phyloP scores from a whole-genome alignment of 2,888 invertebrate species.

The Caenorhabditis sp. region DNA sequence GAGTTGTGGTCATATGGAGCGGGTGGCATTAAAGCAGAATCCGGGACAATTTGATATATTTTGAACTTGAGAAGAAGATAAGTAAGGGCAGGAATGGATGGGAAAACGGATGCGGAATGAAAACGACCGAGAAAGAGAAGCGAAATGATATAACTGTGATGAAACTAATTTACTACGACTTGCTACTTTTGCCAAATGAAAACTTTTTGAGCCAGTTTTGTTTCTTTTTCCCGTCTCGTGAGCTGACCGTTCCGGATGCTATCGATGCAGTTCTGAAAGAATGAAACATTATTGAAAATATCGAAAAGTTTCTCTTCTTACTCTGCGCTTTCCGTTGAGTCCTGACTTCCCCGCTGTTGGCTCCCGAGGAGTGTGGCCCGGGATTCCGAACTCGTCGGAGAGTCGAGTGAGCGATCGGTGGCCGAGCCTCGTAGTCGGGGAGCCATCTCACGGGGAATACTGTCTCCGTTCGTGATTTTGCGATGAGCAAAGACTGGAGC shows the following conservation, averaged over 20 bases:
- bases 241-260: slow-evolving; percentile 40
- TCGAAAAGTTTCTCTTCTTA: slow-evolving; percentile 9
- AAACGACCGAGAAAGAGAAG: background rate
- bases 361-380: slow-evolving; percentile 18
- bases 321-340: slow-evolving; percentile 50
- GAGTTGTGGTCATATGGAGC: no score
- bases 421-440: slow-evolving; percentile 37
- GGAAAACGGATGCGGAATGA: slow-evolving; percentile 14
- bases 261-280: slow-evolving; percentile 44
- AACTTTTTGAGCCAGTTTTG: slow-evolving; percentile 51
- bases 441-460: slow-evolving; percentile 57
- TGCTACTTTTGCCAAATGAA: slow-evolving; percentile 47
- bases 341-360: slow-evolving; percentile 39
- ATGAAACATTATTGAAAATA: background rate
- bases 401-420: slow-evolving; percentile 46
- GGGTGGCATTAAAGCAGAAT: slow-evolving; percentile 29
- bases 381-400: slow-evolving; percentile 50
- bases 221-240: slow-evolving; percentile 42
- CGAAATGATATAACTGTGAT: background rate
- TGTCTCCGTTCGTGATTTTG: slow-evolving; percentile 58
- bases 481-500: slow-evolving; percentile 60
- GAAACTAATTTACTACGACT: slow-evolving; percentile 9
- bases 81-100: background rate
- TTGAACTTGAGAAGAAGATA: slow-evolving; percentile 19
- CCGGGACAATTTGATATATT: slow-evolving; percentile 2